Evolutionary conservation across 2,888 invertebrate species (phyloP).

Genomic region (Cryptocheilus praepositus): DNA sequence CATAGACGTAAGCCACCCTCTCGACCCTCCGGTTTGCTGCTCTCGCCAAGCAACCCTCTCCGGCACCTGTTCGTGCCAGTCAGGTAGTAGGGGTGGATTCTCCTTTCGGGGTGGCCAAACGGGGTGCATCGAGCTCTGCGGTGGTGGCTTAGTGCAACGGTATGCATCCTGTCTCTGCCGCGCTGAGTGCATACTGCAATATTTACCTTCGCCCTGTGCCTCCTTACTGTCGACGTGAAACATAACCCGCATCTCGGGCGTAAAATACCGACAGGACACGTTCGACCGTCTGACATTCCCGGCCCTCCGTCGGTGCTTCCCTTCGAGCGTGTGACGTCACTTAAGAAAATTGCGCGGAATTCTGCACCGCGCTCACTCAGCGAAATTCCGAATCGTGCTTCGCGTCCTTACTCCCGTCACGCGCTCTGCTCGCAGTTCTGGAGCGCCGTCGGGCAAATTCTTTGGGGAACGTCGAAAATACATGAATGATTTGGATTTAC

Average conservation of each 20-base stretch:
- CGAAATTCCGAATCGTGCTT: too few relatives aligned
- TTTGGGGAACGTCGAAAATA: too few relatives aligned
- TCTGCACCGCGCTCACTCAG: too few relatives aligned
- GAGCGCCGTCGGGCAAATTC: too few relatives aligned
- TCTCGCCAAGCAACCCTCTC: background rate
- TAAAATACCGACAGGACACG: constrained; percentile 41
- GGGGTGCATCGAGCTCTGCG: constrained; percentile 3
- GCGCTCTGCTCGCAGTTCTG: too few relatives aligned
- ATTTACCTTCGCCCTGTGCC: constrained; percentile 60
- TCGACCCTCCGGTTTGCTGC: background rate
- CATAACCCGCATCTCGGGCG: constrained; percentile 32
- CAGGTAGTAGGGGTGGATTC: constrained; percentile 33
- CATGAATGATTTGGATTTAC: too few relatives aligned
- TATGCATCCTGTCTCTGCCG: constrained; percentile 61
- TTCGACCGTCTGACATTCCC: constrained; percentile 7
- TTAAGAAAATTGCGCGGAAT: background rate
- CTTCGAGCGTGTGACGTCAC: constrained; percentile 6
- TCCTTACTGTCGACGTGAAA: constrained; percentile 25
- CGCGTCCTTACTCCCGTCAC: too few relatives aligned
- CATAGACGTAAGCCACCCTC: constrained; percentile 34
- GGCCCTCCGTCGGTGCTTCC: background rate
- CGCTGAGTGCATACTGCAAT: constrained; percentile 70
- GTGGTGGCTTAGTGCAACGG: constrained; percentile 39
- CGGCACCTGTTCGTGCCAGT: constrained; percentile 24
- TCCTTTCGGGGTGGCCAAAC: too few relatives aligned